These are phyloP conservation scores for Coleophora flavipennella DNA, from an alignment of 2,888 invertebrate species.

Conservation along the genomic window DNA sequence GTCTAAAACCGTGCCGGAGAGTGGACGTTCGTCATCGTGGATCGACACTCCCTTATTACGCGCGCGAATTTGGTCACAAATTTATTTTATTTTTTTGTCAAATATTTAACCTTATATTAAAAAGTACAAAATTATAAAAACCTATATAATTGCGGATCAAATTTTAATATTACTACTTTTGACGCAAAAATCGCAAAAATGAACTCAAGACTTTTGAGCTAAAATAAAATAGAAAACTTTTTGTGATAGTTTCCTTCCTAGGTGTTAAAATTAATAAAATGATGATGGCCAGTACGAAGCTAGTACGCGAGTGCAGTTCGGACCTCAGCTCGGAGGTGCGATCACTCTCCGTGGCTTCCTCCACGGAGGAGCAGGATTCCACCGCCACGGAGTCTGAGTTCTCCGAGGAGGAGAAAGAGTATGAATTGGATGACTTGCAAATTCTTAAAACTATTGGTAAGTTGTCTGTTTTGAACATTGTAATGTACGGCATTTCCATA, in stretches of 20 bases:
- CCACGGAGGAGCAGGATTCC: slow-evolving; percentile 70
- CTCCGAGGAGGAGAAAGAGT: slow-evolving; percentile 75
- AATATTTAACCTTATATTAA: too few species aligned
- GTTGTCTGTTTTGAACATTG: slow-evolving; percentile 31
- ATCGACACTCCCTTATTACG: slow-evolving; percentile 24
- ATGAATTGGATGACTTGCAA: slow-evolving; percentile 85
- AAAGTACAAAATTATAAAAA: too few species aligned
- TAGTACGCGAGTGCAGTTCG: slow-evolving; percentile 68
- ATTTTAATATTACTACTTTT: too few species aligned
- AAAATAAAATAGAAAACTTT: neutral
- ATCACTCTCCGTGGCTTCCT: slow-evolving; percentile 65
- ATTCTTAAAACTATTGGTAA: slow-evolving; percentile 91
- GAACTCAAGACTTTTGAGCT: neutral
- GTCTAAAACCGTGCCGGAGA: slow-evolving; percentile 32
- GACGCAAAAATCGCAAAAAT: too few species aligned
- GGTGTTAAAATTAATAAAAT: slow-evolving; percentile 29
- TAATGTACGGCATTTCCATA: too few species aligned
- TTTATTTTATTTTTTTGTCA: neutral
- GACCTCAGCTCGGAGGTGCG: slow-evolving; percentile 64
- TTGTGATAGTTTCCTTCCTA: slow-evolving; percentile 5
- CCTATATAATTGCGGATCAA: too few species aligned
- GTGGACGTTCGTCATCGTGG: slow-evolving; percentile 29
- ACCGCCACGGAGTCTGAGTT: slow-evolving; percentile 71
- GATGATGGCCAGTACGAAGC: slow-evolving; percentile 72
- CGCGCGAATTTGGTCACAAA: slow-evolving; percentile 29